Percentiles rank a stretch among this genome's conserved stretches.
These are phyloP conservation scores for Gymnoscopelus microlampas DNA, from an alignment of 2,797 vertebrate species.

Conservation along the genomic window DNA sequence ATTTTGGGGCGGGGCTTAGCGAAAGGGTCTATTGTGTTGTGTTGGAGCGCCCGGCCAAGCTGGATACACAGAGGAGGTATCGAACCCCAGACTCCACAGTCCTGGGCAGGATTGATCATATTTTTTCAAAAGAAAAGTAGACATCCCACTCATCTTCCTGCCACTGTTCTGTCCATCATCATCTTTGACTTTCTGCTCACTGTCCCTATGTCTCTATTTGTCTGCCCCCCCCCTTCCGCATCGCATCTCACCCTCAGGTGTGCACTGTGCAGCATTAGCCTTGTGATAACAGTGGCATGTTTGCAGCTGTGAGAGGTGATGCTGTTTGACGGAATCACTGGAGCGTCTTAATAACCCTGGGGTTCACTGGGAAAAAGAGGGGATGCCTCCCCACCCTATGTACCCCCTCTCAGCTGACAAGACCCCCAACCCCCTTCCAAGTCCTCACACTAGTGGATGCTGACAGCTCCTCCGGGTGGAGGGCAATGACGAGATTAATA, in stretches of 20 bases:
- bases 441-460: too few species aligned
- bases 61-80: too few species aligned
- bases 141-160: too few species aligned
- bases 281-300: slow-evolving; percentile 47
- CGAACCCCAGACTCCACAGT: too few species aligned
- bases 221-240: too few species aligned
- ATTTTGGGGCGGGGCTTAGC: too few species aligned
- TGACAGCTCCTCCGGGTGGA: slow-evolving; percentile 9
- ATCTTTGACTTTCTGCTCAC: neutral
- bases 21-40: too few species aligned
- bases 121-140: too few species aligned
- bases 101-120: too few species aligned
- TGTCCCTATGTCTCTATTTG: slow-evolving; percentile 7
- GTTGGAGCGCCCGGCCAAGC: too few species aligned
- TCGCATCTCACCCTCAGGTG: too few species aligned
- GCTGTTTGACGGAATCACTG: slow-evolving; percentile 59
- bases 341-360: slow-evolving; percentile 37
- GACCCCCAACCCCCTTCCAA: neutral
- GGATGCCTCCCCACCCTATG: neutral
- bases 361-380: slow-evolving; percentile 2
- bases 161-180: too few species aligned
- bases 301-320: slow-evolving; percentile 29
- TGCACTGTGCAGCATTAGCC: slow-evolving; percentile 39
- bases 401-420: neutral
- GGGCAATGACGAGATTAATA: slow-evolving; percentile 29